A percentile compares a stretch with the other conserved stretches of the same genome.
phyloP scores from a whole-genome alignment of 2,888 invertebrate genomes.

The Melinaea menophilus region DNA sequence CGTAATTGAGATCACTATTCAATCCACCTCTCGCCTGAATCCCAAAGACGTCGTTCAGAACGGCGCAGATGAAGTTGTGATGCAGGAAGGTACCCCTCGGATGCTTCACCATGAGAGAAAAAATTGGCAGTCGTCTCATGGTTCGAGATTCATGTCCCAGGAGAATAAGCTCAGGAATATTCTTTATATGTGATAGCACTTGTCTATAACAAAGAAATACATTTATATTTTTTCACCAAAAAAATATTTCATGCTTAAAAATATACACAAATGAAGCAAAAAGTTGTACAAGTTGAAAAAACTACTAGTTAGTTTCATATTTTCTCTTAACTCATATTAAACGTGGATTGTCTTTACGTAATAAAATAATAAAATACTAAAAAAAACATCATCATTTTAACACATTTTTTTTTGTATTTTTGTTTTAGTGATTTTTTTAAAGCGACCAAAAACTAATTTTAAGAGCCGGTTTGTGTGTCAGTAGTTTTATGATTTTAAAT shows the following conservation, averaged over 20 bases:
- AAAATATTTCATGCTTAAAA: constrained; percentile 4
- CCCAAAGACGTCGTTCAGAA: constrained; percentile 94
- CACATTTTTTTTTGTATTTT: too few relatives aligned
- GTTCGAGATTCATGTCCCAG: constrained; percentile 84
- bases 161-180: constrained; percentile 87
- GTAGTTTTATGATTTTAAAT: too few relatives aligned
- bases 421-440: too few relatives aligned
- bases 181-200: constrained; percentile 87
- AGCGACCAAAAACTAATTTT: too few relatives aligned
- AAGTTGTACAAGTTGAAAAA: not conserved
- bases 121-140: constrained; percentile 85
- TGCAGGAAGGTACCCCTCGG: constrained; percentile 90
- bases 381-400: too few relatives aligned
- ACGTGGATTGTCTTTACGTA: too few relatives aligned
- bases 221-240: constrained; percentile 4
- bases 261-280: constrained; percentile 10
- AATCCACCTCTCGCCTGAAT: constrained; percentile 90
- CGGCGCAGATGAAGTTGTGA: constrained; percentile 90
- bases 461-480: too few relatives aligned
- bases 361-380: too few relatives aligned
- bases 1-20: constrained; percentile 90
- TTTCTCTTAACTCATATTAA: too few relatives aligned
- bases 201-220: constrained; percentile 72
- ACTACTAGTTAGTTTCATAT: too few relatives aligned
- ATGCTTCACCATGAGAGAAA: constrained; percentile 91